Percentiles rank a stretch among this genome's conserved stretches.
Conservation (phyloP, 1,140 invertebrate species). For the Schlechtendalia chinensis region DNA sequence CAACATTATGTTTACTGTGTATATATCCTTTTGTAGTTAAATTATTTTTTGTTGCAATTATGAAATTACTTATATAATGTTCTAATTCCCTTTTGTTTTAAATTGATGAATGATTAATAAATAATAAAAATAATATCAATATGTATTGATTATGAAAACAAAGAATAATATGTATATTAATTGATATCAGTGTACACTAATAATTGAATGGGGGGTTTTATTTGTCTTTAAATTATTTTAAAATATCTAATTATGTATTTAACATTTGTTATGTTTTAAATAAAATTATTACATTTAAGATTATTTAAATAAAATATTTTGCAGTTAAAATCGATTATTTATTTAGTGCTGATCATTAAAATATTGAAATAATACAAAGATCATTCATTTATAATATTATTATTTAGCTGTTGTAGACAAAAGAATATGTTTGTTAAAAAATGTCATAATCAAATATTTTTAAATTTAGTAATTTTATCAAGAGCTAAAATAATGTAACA, state of each 20-base stretch:
- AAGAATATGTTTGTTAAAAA: slow-evolving; percentile 37
- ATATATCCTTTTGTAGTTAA: slow-evolving; percentile 2
- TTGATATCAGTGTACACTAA: not conserved
- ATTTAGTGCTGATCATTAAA: not conserved
- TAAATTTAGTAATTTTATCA: not conserved
- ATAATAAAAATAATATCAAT: not conserved
- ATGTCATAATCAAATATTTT: not conserved
- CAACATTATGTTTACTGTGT: slow-evolving; percentile 1
- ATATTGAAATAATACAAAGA: not conserved
- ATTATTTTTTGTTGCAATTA: slow-evolving; percentile 24
- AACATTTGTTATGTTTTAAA: slow-evolving; percentile 25
- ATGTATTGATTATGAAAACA: slow-evolving; percentile 10
- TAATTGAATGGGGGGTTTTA: slow-evolving; percentile 4
- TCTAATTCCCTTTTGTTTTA: slow-evolving; percentile 20
- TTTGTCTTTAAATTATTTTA: slow-evolving; percentile 14
- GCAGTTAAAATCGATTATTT: slow-evolving; percentile 12
- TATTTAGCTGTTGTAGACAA: slow-evolving; percentile 2
- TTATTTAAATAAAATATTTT: slow-evolving; percentile 30
- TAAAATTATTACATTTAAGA: slow-evolving; percentile 38
- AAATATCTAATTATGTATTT: slow-evolving; percentile 18
- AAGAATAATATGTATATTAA: slow-evolving; percentile 18
- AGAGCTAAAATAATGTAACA: not conserved
- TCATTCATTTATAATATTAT: slow-evolving; percentile 10
- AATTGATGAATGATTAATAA: slow-evolving; percentile 22
- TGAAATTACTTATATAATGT: slow-evolving; percentile 19